phyloP scores from a whole-genome alignment of 2,888 invertebrate genomes.

The Ectropis crepuscularia region DNA sequence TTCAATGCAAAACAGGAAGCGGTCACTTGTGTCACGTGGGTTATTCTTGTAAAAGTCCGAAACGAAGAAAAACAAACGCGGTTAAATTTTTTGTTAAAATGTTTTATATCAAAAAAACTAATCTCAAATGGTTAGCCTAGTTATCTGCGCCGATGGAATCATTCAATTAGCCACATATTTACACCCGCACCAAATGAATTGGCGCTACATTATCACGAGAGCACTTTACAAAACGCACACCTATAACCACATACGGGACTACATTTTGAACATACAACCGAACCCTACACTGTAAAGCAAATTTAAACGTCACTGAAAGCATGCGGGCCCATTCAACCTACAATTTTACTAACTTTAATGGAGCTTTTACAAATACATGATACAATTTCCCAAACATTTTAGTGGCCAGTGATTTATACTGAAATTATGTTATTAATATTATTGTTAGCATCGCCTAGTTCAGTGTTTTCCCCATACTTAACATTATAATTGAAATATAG shows the following conservation, averaged over 20 bases:
- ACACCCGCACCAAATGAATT: constrained; percentile 23
- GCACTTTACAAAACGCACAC: constrained; percentile 18
- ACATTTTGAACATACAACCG: constrained; percentile 24
- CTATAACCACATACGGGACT: constrained; percentile 8
- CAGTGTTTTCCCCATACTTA: no score
- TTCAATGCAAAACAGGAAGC: no score
- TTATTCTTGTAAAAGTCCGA: no score
- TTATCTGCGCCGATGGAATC: constrained; percentile 9
- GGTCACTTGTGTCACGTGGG: no score
- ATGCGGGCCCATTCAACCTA: constrained; percentile 16
- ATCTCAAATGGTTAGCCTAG: no score
- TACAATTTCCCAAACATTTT: no score
- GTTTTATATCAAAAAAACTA: background rate
- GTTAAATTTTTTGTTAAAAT: background rate
- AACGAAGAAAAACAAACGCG: no score
- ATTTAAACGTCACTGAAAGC: constrained; percentile 14
- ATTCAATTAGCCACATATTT: constrained; percentile 30
- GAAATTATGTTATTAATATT: background rate
- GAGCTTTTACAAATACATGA: background rate
- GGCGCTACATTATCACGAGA: constrained; percentile 20
- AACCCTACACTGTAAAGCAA: constrained; percentile 7
- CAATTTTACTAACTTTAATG: constrained; percentile 13
- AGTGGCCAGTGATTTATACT: no score
- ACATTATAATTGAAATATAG: no score
- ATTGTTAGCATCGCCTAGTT: background rate